Conservation (phyloP, 2,888 invertebrate genomes). For the Lamellibrachia satsuma region DNA sequence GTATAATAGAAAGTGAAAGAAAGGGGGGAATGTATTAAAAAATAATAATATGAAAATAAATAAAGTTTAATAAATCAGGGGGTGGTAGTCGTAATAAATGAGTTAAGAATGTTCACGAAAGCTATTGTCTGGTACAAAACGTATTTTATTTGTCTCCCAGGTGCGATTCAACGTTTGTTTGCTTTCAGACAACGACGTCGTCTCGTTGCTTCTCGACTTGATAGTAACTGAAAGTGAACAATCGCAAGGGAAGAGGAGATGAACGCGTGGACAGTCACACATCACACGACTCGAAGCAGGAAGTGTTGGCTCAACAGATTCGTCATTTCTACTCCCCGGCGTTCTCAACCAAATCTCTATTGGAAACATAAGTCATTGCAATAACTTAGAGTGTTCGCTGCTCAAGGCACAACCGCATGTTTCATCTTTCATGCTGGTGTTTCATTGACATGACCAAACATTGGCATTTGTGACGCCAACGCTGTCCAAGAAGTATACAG, state of each 20-base stretch:
- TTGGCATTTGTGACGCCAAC: too few species aligned
- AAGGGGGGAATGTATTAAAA: too few species aligned
- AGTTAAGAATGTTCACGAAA: too few species aligned
- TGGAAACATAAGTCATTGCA: not conserved
- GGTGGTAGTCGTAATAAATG: too few species aligned
- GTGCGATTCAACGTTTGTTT: not conserved
- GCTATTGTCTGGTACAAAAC: too few species aligned
- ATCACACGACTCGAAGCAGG: not conserved
- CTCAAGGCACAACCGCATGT: not conserved
- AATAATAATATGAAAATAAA: too few species aligned
- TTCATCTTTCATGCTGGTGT: too few species aligned
- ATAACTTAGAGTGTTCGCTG: not conserved
- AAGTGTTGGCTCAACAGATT: not conserved
- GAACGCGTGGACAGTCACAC: not conserved
- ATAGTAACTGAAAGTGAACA: not conserved
- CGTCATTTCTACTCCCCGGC: not conserved
- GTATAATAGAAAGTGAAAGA: too few species aligned
- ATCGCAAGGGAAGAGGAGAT: not conserved
- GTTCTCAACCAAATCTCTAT: not conserved
- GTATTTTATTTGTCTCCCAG: too few species aligned
- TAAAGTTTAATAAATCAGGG: too few species aligned
- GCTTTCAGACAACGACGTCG: not conserved
- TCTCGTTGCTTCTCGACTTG: not conserved
- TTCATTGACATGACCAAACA: too few species aligned
- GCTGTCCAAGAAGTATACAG: too few species aligned